Conservation (phyloP, 2,888 invertebrate genomes). For the Plebejus argus region DNA sequence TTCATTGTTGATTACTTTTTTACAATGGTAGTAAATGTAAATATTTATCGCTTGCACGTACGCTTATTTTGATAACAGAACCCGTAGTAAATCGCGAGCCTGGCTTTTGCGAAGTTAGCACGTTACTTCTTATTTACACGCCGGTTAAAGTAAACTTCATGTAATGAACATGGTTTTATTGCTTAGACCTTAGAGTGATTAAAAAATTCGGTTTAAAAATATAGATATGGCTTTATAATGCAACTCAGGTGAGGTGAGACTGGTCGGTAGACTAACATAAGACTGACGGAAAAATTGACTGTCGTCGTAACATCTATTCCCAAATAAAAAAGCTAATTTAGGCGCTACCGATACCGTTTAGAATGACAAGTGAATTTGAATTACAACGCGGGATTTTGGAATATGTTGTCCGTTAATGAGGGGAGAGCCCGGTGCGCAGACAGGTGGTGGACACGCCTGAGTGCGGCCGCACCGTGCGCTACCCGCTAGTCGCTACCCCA, state of each 20-base stretch:
- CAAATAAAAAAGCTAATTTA: not conserved
- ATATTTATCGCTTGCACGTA: not conserved
- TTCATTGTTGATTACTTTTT: not conserved
- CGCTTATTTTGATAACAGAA: not conserved
- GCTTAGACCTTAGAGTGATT: too few relatives aligned
- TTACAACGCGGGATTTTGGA: conserved; percentile 62
- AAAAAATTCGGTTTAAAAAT: too few relatives aligned
- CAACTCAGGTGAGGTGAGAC: not conserved
- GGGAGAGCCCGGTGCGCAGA: conserved; percentile 56
- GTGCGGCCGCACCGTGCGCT: conserved; percentile 48
- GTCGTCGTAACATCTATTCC: not conserved
- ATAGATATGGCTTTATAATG: too few relatives aligned
- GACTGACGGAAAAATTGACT: not conserved
- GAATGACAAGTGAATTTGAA: conserved; percentile 31
- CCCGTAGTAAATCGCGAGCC: too few relatives aligned
- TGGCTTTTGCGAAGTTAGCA: too few relatives aligned
- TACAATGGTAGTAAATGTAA: not conserved
- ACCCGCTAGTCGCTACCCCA: conserved; percentile 19
- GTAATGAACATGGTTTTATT: too few relatives aligned
- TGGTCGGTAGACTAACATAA: not conserved
- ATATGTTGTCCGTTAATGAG: conserved; percentile 66
- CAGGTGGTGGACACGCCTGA: conserved; percentile 75
- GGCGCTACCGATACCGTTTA: not conserved
- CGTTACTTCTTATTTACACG: too few relatives aligned
- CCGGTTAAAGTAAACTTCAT: too few relatives aligned